Evolutionary conservation across 35 echinoderm and acorn worm species (phyloP), one percentile per base, ranked within the genome.

Genomic region (Hemicentrotus pulcherrimus): DNA sequence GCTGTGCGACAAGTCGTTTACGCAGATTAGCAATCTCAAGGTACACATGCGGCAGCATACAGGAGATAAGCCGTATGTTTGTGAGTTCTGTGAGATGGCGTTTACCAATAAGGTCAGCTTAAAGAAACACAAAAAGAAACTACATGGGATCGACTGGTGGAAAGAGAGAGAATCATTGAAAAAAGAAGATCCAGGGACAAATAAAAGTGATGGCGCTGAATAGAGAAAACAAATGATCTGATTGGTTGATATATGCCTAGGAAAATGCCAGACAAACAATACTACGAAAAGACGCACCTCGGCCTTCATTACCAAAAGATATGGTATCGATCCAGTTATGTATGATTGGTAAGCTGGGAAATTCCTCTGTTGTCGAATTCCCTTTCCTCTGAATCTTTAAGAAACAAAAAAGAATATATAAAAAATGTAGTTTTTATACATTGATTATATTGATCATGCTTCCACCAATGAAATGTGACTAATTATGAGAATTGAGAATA

Each of bases 61-160:
- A 11, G 97, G 97, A 24, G 78, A 96, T 16, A 95, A 98, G 94
- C 97, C 97, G 0, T 98, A 96, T 47, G 47, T 88, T 10, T 98
- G 97, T 89, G 96, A 98, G 47, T 91, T 97, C 11, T 98, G 97
- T 91, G 87, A 86, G 46, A 52, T 88, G 61, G 94, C 97, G 1
- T 98, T 98, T 86, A 96, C 94, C 33, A 96, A 98, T 65, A 98
- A 98, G 13, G 95, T 98, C 89, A 98, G 96, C 52, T 91, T 98
- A 14, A 98, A 98, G 31, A 98, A 94, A 24, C 97, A 98, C 46
- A 91, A 97, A 78, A 98, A 96, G 94, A 94, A 92, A 47, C 85
- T 65, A 4, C 97, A 98, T 86, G 96, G 96, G 2, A 98, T 98
- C 47, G 97, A 98, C 59, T 91, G 94, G 95, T 98, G 97, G 97